Percentiles rank a stretch among this genome's conserved stretches.
Evolutionary conservation across 1,140 invertebrate genomes (phyloP).

Genomic region (Artemia franciscana): DNA sequence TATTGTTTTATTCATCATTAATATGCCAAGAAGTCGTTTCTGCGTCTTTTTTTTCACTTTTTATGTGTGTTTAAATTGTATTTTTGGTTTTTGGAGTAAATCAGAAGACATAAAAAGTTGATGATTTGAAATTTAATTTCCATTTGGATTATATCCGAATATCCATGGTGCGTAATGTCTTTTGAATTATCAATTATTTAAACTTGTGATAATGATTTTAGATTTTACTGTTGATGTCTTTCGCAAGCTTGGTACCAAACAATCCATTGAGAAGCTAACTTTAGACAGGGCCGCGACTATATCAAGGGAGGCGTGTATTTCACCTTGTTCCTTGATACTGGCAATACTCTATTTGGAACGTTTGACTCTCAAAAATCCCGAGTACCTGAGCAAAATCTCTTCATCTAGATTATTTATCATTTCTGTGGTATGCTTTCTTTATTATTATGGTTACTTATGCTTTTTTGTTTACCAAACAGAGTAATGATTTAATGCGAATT

Average conservation of each 20-base stretch:
- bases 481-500: background rate
- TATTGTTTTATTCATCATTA: no score
- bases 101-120: background rate
- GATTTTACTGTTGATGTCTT: constrained; percentile 62
- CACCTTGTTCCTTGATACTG: constrained; percentile 54
- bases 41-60: no score
- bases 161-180: background rate
- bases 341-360: constrained; percentile 68
- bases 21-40: no score
- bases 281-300: constrained; percentile 50
- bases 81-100: background rate
- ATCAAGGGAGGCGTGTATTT: constrained; percentile 52
- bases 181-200: no score
- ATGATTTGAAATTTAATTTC: background rate
- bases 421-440: constrained; percentile 41
- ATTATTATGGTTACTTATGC: background rate
- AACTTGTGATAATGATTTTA: constrained; percentile 14
- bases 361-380: constrained; percentile 48
- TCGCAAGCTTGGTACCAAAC: constrained; percentile 36
- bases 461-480: background rate
- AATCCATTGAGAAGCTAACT: constrained; percentile 50
- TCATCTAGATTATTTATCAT: constrained; percentile 76
- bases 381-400: constrained; percentile 50
- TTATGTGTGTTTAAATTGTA: background rate
- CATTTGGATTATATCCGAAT: background rate